Base-by-base conservation (phyloP, 2,888 invertebrate species). In the Drosophila mayaguana region DNA sequence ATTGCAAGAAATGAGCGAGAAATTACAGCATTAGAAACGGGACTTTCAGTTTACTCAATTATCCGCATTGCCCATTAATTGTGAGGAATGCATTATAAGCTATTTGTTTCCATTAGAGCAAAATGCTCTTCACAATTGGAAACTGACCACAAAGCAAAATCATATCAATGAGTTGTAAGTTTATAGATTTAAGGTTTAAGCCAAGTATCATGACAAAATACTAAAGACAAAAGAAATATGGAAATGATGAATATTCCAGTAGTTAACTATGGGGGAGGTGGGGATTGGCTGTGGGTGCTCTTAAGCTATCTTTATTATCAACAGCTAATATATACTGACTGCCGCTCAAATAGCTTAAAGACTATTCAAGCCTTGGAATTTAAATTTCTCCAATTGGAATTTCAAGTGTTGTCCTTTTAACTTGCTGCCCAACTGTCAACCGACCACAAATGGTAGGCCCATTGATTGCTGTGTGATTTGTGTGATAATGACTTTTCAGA, bases 361-460 rank as follows among this genome's bases (percentile, higher is more conserved):
- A 16, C 34, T 36, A 3, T 36, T 36, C 34, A 36, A 36, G 12
- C 3, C 34, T 12, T 34, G 11, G 12, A 12, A 36, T 36, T 20
- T 20, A 18, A 11, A 46, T 40, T 25, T 14, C 40, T 42, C 32
- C 7, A 14, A 50, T 16, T 40, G 20, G 43, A 18, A 22, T 51
- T 45, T 62, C 28, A 55, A 40, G 34, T 64, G 32, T 50, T 18
- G 9, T 62, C 40, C 38, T 63, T 62, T 72, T 57, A 20, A 73
- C 71, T 70, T 83, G 75, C 80, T 80, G 80, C 38, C 51, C 45
- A n/a, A 56, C 6, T 25, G 46, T 5, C 34, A 40, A 36, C 22
- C 22, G 65, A 71, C 82, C 83, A 60, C 75, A 83, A 78, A 51
- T 54, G 65, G 65, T 62, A 66, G 56, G 61, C 28, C 16, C 57